phyloP scores from a whole-genome alignment of 1,140 invertebrate species.

The Helicoverpa zea region DNA sequence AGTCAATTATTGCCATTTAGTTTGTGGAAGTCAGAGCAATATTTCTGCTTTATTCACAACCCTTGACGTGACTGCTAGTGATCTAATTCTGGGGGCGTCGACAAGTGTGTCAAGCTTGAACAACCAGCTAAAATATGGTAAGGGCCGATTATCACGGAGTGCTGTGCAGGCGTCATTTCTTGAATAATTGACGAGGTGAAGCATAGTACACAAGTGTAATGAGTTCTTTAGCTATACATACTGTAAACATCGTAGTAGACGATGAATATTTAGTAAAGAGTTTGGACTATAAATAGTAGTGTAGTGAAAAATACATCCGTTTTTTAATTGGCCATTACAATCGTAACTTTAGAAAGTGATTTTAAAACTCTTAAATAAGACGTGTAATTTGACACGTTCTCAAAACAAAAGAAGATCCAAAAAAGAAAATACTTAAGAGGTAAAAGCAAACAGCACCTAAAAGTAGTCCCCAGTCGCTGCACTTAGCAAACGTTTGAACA shows the following conservation, averaged over 20 bases:
- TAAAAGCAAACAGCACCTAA: conserved; percentile 39
- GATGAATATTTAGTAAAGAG: too few species aligned
- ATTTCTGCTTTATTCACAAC: conserved; percentile 28
- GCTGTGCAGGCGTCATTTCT: conserved; percentile 46
- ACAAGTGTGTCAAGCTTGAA: conserved; percentile 48
- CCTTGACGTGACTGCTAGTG: conserved; percentile 50
- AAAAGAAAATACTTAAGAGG: conserved; percentile 33
- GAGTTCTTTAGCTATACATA: background rate
- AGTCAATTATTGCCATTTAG: conserved; percentile 13
- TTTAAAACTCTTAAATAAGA: background rate
- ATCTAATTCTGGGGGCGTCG: conserved; percentile 57
- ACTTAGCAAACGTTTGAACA: conserved; percentile 39
- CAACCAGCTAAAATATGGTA: conserved; percentile 55
- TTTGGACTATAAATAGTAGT: background rate
- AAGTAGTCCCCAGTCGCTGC: conserved; percentile 40
- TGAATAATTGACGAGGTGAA: conserved; percentile 43
- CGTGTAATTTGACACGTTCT: background rate
- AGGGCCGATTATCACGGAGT: conserved; percentile 55
- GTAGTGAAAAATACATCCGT: background rate
- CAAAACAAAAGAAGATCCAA: background rate
- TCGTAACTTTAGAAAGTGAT: background rate
- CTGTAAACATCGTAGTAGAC: background rate
- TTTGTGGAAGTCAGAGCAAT: conserved; percentile 23
- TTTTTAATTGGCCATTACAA: background rate
- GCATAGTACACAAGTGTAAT: conserved; percentile 37